Evolutionary conservation across 2,113 vertebrate genomes (phyloP).

Genomic region (Mirounga angustirostris): DNA sequence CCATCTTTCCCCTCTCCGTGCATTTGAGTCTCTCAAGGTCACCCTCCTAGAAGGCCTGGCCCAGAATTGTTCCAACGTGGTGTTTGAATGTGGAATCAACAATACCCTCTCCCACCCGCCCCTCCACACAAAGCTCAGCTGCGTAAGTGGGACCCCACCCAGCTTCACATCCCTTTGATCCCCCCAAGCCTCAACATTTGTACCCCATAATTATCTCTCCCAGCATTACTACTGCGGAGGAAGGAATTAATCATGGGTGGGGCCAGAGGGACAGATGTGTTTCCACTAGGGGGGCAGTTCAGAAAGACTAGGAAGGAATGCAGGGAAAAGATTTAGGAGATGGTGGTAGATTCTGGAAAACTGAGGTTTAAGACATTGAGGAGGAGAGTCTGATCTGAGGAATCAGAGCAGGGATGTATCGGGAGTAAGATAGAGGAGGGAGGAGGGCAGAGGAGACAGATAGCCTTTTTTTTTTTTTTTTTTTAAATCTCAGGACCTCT

Average conservation of each 20-base stretch:
- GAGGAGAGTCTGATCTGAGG: background rate
- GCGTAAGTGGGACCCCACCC: conserved; percentile 1
- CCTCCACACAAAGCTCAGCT: background rate
- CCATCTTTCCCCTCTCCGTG: background rate
- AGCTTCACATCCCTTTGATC: conserved; percentile 69
- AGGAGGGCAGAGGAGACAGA: background rate
- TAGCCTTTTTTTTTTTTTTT: background rate
- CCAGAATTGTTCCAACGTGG: background rate
- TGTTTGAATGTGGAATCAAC: background rate
- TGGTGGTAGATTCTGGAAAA: background rate
- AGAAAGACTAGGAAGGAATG: background rate
- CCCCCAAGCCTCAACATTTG: conserved; percentile 47
- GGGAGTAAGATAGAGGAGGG: background rate
- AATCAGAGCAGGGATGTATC: background rate
- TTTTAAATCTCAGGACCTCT: background rate
- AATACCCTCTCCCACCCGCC: background rate
- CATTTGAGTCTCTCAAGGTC: background rate
- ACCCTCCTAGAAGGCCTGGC: conserved; percentile 18
- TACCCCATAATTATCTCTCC: conserved; percentile 60
- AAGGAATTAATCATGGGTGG: conserved; percentile 27
- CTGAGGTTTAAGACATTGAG: background rate
- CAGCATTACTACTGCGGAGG: conserved; percentile 39
- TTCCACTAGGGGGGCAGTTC: background rate
- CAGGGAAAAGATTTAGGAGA: background rate
- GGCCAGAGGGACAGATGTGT: background rate